A percentile compares a stretch with the other conserved stretches of the same genome.
These are phyloP conservation scores for Eriosoma lanigerum DNA, from an alignment of 1,140 invertebrate species.

Conservation along the genomic window DNA sequence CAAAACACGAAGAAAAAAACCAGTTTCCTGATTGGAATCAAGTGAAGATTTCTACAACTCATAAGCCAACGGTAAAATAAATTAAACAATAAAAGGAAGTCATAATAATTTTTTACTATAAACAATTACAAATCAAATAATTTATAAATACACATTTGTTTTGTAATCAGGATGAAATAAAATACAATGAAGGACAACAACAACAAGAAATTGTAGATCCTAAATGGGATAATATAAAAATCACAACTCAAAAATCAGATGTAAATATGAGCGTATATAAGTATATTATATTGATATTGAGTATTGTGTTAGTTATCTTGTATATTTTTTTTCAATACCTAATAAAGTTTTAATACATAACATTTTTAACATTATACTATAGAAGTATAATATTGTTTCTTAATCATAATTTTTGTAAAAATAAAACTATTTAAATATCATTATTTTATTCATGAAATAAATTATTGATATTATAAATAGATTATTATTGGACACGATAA, in stretches of 20 bases:
- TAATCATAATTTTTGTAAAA: too few relatives aligned
- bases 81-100: background rate
- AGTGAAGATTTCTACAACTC: conserved; percentile 16
- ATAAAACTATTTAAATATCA: too few relatives aligned
- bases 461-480: too few relatives aligned
- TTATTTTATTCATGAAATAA: too few relatives aligned
- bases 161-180: background rate
- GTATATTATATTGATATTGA: too few relatives aligned
- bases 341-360: too few relatives aligned
- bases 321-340: too few relatives aligned
- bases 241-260: conserved; percentile 25
- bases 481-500: background rate
- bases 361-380: too few relatives aligned
- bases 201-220: conserved; percentile 25
- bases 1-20: background rate
- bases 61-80: background rate
- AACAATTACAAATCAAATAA: background rate
- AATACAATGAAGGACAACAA: conserved; percentile 17
- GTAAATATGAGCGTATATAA: conserved; percentile 12
- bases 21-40: conserved; percentile 18
- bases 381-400: too few relatives aligned
- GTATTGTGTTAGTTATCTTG: too few relatives aligned
- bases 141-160: background rate
- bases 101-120: background rate
- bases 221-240: conserved; percentile 11